Base-by-base conservation (phyloP, 2,888 invertebrate species). In the Lepidonotus clava region DNA sequence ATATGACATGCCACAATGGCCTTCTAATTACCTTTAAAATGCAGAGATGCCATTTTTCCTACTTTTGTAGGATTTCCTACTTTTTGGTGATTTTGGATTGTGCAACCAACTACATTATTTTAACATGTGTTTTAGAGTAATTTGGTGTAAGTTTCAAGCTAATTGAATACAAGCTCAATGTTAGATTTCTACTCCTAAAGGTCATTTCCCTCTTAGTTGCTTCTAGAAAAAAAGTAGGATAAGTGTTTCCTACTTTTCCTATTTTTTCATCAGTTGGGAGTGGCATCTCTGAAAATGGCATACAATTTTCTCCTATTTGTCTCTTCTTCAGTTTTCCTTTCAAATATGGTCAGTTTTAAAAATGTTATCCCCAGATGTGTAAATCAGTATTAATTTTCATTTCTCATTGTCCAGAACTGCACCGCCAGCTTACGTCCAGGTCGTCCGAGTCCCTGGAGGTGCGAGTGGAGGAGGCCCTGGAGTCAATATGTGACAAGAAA, bases 401-500 rank as follows among this genome's bases (percentile, higher is more conserved):
- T 28, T 18, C 2, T 67, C 53, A 32, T 32, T n/a, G 4, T 76
- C 24, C 36, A 76, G 76, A 76, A 28, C 76, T 76, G 6, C 40
- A 76, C 18, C 34, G 38, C 38, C 76, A 76, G 24, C 36, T 76
- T 34, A 76, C 8, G n/a, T 38, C 76, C 67, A 24, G 61, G 61
- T 76, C 76, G 4, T 8, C 76, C 21, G 76, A 38, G n/a, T 76
- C 76, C 2, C 18, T 76, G 36, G 76, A 76, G 76, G 76, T 76
- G 21, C 32, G 76, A 21, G 76, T 76, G 36, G 40, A n/a, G 11
- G 76, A 76, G 38, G 76, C 36, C 1, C 24, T 76, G 40, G 76
- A 76, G 21, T 18, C 0, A 1, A 76, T 76, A 34, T 76, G 76
- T 21, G 38, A 34, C 1, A n/a, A 36, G 11, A 40, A 76, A 21